These are phyloP conservation scores for Pantherophis guttatus DNA, from an alignment of 2,113 vertebrate species.

Conservation along the genomic window DNA sequence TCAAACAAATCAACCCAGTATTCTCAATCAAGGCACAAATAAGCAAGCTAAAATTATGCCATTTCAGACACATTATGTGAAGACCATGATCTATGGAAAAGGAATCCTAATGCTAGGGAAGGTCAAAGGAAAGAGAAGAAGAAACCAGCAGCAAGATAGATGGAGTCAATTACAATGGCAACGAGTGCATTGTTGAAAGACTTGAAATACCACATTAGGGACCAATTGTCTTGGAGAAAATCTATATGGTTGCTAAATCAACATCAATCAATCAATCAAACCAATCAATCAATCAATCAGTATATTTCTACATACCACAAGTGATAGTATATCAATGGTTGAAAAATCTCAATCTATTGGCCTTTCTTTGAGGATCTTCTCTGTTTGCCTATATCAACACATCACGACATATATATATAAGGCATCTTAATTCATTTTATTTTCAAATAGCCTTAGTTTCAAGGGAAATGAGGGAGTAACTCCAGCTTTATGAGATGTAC, in stretches of 20 bases:
- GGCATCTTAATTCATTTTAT: conserved; percentile 36
- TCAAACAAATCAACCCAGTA: neutral
- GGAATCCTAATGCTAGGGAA: neutral
- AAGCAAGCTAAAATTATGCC: neutral
- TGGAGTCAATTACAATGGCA: neutral
- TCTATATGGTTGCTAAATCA: neutral
- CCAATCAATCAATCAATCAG: neutral
- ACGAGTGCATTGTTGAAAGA: neutral
- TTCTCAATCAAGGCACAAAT: neutral
- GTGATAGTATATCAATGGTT: neutral
- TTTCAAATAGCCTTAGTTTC: conserved; percentile 44
- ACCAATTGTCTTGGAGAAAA: neutral
- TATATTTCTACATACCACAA: neutral
- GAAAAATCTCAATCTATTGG: neutral
- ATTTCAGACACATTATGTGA: neutral
- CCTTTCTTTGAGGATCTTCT: neutral
- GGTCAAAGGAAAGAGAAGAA: neutral
- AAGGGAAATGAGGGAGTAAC: conserved; percentile 21
- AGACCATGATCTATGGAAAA: neutral
- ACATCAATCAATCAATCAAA: neutral
- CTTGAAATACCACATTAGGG: neutral
- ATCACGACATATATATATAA: conserved; percentile 5
- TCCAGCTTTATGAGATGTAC: conserved; percentile 27
- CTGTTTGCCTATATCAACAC: neutral
- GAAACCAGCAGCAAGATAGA: neutral